Evolutionary conservation across 1,140 invertebrate genomes (phyloP).

Genomic region (Heliothis subflexa): DNA sequence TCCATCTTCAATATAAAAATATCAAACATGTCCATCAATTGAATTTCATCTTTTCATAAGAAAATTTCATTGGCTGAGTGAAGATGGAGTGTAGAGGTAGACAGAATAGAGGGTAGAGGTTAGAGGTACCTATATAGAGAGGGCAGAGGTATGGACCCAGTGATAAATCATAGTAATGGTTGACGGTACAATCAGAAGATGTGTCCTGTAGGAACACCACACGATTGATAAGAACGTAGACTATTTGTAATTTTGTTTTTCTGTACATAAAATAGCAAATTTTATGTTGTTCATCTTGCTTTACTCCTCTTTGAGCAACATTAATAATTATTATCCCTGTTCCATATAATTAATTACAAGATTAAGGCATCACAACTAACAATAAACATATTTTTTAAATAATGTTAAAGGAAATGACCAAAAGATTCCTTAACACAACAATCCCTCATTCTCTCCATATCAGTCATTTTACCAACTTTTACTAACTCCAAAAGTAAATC

Average conservation of each 20-base stretch:
- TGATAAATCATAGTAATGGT: slow-evolving; percentile 55
- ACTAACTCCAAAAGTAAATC: not conserved
- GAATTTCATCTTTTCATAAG: not conserved
- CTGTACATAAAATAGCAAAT: too few relatives aligned
- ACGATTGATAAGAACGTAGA: not conserved
- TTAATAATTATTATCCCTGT: too few relatives aligned
- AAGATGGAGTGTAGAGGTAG: slow-evolving; percentile 1
- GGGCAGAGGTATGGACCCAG: not conserved
- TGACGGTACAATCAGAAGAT: slow-evolving; percentile 50
- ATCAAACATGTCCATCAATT: not conserved
- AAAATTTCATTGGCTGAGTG: slow-evolving; percentile 3
- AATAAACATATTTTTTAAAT: too few relatives aligned
- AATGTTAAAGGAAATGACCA: too few relatives aligned
- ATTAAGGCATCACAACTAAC: too few relatives aligned
- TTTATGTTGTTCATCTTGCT: too few relatives aligned
- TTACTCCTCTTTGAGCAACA: too few relatives aligned
- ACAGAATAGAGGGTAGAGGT: slow-evolving; percentile 1
- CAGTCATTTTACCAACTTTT: not conserved
- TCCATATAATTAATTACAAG: too few relatives aligned
- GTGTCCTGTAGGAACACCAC: slow-evolving; percentile 5
- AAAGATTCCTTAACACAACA: too few relatives aligned
- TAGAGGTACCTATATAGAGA: not conserved
- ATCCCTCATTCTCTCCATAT: too few relatives aligned
- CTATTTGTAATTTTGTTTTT: not conserved
- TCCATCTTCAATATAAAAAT: not conserved